Evolutionary conservation across 1,140 invertebrate species (phyloP).

Genomic region (Sycophaga agraensis): DNA sequence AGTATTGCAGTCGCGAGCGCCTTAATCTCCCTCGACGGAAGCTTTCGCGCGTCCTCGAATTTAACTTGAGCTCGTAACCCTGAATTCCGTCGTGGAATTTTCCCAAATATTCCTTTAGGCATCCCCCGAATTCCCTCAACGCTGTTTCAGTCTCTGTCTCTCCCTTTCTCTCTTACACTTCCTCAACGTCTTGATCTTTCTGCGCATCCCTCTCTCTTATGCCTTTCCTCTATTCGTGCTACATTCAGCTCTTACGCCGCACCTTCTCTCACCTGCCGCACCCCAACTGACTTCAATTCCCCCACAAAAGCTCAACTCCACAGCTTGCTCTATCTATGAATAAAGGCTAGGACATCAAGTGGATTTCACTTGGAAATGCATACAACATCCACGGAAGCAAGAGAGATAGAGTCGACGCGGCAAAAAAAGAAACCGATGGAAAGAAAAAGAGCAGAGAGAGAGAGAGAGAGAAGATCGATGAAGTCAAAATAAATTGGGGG

Average conservation of each 20-base stretch:
- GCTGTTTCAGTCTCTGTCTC: too few relatives aligned
- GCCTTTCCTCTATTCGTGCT: not conserved
- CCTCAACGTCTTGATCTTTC: too few relatives aligned
- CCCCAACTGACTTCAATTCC: not conserved
- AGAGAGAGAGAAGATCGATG: not conserved
- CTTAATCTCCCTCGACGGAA: conserved; percentile 10
- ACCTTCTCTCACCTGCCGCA: not conserved
- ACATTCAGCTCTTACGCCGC: not conserved
- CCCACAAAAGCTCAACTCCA: not conserved
- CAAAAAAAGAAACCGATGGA: not conserved
- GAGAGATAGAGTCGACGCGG: not conserved
- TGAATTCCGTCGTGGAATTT: conserved; percentile 6
- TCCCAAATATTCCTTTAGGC: conserved; percentile 8
- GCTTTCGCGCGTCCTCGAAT: conserved; percentile 12
- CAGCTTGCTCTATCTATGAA: not conserved
- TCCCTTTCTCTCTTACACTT: too few relatives aligned
- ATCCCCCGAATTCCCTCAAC: too few relatives aligned
- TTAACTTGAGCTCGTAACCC: conserved; percentile 14
- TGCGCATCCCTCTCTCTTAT: not conserved
- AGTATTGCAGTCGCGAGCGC: conserved; percentile 6
- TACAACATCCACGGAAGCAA: too few relatives aligned
- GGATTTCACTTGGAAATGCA: not conserved
- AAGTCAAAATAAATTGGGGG: too few relatives aligned
- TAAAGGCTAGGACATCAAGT: not conserved
- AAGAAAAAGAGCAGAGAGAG: too few relatives aligned